Evolutionary conservation across 2,888 invertebrate genomes (phyloP), one percentile per base, ranked within the genome.

Genomic region (Neelides folsomi): DNA sequence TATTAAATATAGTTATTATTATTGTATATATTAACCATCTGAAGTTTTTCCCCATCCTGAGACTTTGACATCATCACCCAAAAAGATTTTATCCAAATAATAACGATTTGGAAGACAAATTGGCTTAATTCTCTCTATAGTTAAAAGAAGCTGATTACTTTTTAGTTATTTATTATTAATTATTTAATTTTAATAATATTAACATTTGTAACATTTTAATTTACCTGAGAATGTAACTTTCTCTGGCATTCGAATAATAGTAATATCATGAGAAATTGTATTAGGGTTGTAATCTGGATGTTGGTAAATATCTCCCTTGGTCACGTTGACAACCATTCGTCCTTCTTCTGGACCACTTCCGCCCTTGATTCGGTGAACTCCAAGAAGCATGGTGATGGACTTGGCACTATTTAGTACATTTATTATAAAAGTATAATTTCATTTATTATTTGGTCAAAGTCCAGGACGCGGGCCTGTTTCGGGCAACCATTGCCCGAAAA

Each of bases 1-100:
- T 39, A 13, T 42, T 15, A 15, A 6, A 27, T 27, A 8, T 27
- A 13, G n/a, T 20, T 45, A 45, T 6, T 37, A 9, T 13, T 6
- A 39, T 39, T 39, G 4, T 5, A 16, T 7, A 15, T 15, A 47
- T 51, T 53, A 56, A 64, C 58, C 49, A 50, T 64, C 64, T 8
- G 50, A 49, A 1, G 59, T 53, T 45, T 64, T 64, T 49, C 63
- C 63, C 64, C 64, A 64, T 46, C 64, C 64, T 10, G 59, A 54
- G 2, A 64, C 62, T 38, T 57, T 47, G 9, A 61, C 60, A 36
- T 54, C 49, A 9, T 59, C 57, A 41, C 58, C 59, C 7, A 44
- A 46, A 50, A 56, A 62, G 7, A 55, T 57, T 20, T 57, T 50
- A 1, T 55, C 43, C 0, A 58, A 16, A 34, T 27, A 58, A 36